phyloP scores from a whole-genome alignment of 2,113 vertebrate species.

The Pelvicachromis taeniatus region DNA sequence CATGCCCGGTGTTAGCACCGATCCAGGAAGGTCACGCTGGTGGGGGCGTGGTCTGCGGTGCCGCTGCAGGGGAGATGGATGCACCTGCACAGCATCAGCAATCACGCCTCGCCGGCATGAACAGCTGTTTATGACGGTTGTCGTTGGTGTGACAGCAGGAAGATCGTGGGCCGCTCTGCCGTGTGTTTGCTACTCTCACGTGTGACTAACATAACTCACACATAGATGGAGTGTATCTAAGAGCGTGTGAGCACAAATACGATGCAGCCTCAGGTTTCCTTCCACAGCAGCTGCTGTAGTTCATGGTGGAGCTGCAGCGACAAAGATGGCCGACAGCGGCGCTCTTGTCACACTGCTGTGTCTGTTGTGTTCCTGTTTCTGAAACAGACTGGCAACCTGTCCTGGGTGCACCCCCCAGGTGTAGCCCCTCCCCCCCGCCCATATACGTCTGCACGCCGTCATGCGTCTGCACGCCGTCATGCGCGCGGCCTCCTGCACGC shows the following conservation, averaged over 20 bases:
- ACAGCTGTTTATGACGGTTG: no score
- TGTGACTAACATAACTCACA: fast-evolving
- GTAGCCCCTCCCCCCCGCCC: not conserved
- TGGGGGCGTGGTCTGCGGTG: no score
- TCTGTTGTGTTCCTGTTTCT: not conserved
- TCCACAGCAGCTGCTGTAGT: fast-evolving
- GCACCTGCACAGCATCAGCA: no score
- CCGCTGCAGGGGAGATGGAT: no score
- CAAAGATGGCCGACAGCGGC: not conserved
- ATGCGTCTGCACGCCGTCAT: no score
- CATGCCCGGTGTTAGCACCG: not conserved
- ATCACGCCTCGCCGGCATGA: no score
- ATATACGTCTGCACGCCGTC: no score
- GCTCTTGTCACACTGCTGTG: not conserved
- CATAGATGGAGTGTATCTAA: no score
- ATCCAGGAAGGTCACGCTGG: not conserved
- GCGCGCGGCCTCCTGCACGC: no score
- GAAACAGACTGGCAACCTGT: not conserved
- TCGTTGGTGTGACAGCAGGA: no score
- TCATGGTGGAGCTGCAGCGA: not conserved
- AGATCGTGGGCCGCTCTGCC: no score
- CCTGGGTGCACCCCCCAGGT: not conserved
- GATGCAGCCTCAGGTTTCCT: not conserved
- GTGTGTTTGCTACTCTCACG: not conserved
- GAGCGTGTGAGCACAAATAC: not conserved